phyloP scores from a whole-genome alignment of 2,113 vertebrate species.

The Okapia johnstoni region DNA sequence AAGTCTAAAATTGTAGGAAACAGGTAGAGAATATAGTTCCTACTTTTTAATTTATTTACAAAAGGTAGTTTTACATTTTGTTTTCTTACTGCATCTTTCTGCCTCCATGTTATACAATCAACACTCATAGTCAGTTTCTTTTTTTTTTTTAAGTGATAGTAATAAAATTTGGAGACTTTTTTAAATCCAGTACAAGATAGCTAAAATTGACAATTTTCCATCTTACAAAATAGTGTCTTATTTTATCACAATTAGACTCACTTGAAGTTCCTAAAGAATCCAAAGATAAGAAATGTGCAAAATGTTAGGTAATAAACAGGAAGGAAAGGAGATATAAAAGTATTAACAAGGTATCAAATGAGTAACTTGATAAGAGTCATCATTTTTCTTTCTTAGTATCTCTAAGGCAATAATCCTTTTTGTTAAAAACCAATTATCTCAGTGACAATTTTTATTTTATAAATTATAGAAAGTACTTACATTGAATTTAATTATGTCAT shows the following conservation, averaged over 20 bases:
- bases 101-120: neutral
- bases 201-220: neutral
- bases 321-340: neutral
- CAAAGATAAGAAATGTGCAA: slow-evolving; percentile 4
- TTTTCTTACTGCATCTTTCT: neutral
- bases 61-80: neutral
- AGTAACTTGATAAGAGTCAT: neutral
- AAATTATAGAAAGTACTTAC: slow-evolving; percentile 86
- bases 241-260: neutral
- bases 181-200: neutral
- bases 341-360: neutral
- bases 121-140: neutral
- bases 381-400: slow-evolving; percentile 7
- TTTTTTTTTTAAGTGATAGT: neutral
- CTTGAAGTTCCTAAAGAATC: neutral
- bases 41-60: neutral
- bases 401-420: neutral
- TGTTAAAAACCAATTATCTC: slow-evolving; percentile 20
- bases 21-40: slow-evolving; percentile 10
- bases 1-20: slow-evolving; percentile 30
- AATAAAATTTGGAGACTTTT: slow-evolving; percentile 7
- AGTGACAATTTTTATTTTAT: neutral
- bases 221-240: neutral
- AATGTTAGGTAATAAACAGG: neutral
- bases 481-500: slow-evolving; percentile 98